Evolutionary conservation across 1,140 invertebrate species (phyloP), one percentile per base, ranked within the genome.

Genomic region (Caenorhabditis inopinata): DNA sequence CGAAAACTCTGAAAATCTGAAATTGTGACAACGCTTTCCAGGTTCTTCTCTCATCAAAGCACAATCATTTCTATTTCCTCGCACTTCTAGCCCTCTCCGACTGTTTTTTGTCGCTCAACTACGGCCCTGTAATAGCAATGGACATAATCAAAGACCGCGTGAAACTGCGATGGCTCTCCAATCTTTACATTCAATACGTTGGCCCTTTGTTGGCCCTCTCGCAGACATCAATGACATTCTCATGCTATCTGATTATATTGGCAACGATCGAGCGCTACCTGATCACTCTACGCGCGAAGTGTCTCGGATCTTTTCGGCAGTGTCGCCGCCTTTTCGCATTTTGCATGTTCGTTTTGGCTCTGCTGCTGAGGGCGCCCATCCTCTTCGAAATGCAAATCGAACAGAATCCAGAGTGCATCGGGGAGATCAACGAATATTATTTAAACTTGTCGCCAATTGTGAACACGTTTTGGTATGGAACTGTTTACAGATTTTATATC

Each of bases 1-100:
- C n/a, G n/a, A n/a, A n/a, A n/a, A n/a, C n/a, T n/a, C n/a, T n/a
- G n/a, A n/a, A n/a, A n/a, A n/a, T n/a, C n/a, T n/a, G n/a, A n/a
- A n/a, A n/a, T n/a, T n/a, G n/a, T n/a, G n/a, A n/a, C 29, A 11
- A 75, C 9, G 12, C 12, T 29, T 78, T 74, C 12, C 76, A 75
- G 49, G 83, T 83, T 6, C 76, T 83, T 2, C 77, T 82, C 18
- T 51, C 76, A 4, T 77, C 62, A 1, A 68, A 75, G 23, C 76
- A 83, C 74, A 58, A 45, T 42, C 83, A 83, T 48, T 83, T 83
- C 77, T 83, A 84, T 78, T 83, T 83, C 58, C 82, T 83, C 16
- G 83, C 76, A 12, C 82, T 83, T 5, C 77, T 83, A 3, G 83
- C 83, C 21, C 42, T 83, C 35, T 78, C 76, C 23, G 83, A 83